Evolutionary conservation across 1,140 invertebrate genomes (phyloP), one percentile per base, ranked within the genome.

Genomic region (Drosophila busckii): DNA sequence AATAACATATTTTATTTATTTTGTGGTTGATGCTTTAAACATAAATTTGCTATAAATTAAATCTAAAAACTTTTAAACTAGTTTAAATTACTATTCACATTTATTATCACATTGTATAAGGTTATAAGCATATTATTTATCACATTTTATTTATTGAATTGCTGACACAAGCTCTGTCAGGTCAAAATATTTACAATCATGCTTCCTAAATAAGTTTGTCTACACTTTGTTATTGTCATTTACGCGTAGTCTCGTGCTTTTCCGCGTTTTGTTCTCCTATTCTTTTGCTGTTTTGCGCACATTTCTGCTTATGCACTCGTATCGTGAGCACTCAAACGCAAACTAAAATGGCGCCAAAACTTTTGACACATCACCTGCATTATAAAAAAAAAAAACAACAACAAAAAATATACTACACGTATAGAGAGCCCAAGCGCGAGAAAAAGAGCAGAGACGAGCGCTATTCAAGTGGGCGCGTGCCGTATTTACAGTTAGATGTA

Each of bases 311-410:
- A 59, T 59, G 67, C 63, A 73, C 78, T 80, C 53, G 73, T 65
- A 55, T 60, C 75, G 49, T 71, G 73, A 64, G 66, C 41, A 75
- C 73, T 69, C 69, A 64, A 82, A 56, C 49, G 55, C 54, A 60
- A 69, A 80, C 73, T 80, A 69, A 82, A 82, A 80, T 80, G 73
- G 75, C 73, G 73, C 73, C 75, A 80, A 80, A 73, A 80, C 41
- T 82, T 66, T 65, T 82, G 49, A 26, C 34, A 56, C 26, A 46
- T 41, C 50, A 70, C 40, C 42, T 44, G 65, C 40, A 63, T 41
- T 26, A 6, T 26, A 28, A 60, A 19, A 31, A 29, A 6, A 31
- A 28, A 60, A 19, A 31, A 13, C 22, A 4, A 41, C 13, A 12
- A 32, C 45, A 45, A 19, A 20, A 37, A 16, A 10, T 3, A 13